These are phyloP conservation scores for Ciona savignyi DNA, from an alignment of 23 tunicate genomes.

Conservation along the genomic window DNA sequence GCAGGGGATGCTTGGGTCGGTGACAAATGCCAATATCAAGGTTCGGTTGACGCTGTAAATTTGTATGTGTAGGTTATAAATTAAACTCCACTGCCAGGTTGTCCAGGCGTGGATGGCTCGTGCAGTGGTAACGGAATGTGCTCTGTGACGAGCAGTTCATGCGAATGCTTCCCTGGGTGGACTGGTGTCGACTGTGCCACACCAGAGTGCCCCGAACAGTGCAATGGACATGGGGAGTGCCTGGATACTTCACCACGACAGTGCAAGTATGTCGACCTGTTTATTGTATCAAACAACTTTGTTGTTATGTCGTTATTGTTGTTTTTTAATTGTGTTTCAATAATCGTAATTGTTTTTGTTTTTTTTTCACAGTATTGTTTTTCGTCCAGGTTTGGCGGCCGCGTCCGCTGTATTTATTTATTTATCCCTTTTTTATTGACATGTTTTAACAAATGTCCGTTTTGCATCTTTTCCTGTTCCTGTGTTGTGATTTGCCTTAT, in stretches of 20 bases:
- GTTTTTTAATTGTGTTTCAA: too few relatives aligned
- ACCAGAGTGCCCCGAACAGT: slow-evolving; percentile 12
- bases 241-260: slow-evolving; percentile 8
- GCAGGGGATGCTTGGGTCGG: slow-evolving; percentile 25
- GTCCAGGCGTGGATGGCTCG: slow-evolving; percentile 20
- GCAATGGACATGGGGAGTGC: slow-evolving; percentile 17
- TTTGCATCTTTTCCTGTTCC: too few relatives aligned
- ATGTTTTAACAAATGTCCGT: too few relatives aligned
- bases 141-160: slow-evolving; percentile 14
- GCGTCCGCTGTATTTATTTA: too few relatives aligned
- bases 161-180: slow-evolving; percentile 26
- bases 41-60: not conserved
- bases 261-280: slow-evolving; percentile 23
- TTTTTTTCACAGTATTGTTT: too few relatives aligned
- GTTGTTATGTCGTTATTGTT: too few relatives aligned
- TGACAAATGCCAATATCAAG: slow-evolving; percentile 21
- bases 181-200: slow-evolving; percentile 12
- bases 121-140: slow-evolving; percentile 21
- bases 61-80: not conserved
- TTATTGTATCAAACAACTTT: too few relatives aligned
- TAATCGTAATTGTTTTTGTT: too few relatives aligned
- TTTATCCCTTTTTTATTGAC: too few relatives aligned
- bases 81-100: slow-evolving; percentile 12
- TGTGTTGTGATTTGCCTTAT: too few relatives aligned
- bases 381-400: too few relatives aligned